Evolutionary conservation across 2,888 invertebrate genomes (phyloP), one percentile per base, ranked within the genome.

Genomic region (Rhimphoctona megacephalus): DNA sequence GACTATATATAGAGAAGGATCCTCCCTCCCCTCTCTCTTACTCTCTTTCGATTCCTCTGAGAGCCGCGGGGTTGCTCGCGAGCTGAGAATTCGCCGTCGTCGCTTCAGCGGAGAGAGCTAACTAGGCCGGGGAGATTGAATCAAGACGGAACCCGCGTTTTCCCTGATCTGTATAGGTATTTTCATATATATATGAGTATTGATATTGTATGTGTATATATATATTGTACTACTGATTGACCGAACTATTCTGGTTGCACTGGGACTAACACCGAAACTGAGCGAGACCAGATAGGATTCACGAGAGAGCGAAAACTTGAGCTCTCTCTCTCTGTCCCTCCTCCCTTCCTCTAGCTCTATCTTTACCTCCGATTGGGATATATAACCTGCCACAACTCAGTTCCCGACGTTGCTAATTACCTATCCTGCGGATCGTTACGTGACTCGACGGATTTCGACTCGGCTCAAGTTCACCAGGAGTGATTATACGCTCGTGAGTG

Each of bases 111-210:
- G 74, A 82, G 69, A 67, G 67, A 82, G 70, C 84, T 91, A 91
- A 91, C 91, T 91, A 91, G 91, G 90, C 91, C 87, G 89, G 87
- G 89, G 83, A 84, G 90, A 91, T 91, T 91, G 91, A 91, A 91
- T 91, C 91, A 91, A 90, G 91, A 90, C 90, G 88, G 90, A 91
- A 91, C 67, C 74, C 84, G 77, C 77, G 43, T 81, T 81, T 79
- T 57, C 76, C 66, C n/a, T 66, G 79, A 79, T 86, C 86, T 72
- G 61, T 69, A 74, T 73, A 77, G 66, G n/a, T 73, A 72, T 74
- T 76, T 79, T 52, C 61, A n/a, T 11, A 39, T 43, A 67, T 30
- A 49, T 72, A 72, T 49, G 7, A 72, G 14, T 30, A 17, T 49
- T 49, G 49, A 49, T 49, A 49, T 49, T 49, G 19, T n/a, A 69